phyloP scores from a whole-genome alignment of 35 echinoderm and acorn worm genomes.

The Apostichopus parvimensis region DNA sequence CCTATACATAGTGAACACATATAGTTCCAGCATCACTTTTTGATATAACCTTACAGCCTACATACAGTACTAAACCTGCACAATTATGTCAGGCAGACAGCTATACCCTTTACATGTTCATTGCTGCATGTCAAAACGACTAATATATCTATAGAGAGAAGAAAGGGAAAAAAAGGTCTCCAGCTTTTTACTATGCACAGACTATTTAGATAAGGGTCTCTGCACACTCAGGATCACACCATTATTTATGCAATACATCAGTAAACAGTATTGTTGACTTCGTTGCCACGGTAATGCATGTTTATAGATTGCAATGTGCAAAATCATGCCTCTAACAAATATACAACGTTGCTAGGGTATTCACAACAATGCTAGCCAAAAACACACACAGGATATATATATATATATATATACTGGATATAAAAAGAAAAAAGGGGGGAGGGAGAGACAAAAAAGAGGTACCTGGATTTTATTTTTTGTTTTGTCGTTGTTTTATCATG shows the following conservation, averaged over 20 bases:
- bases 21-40: too few relatives aligned
- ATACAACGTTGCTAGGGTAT: slow-evolving; percentile 41
- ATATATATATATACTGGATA: background rate
- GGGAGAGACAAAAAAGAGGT: background rate
- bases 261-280: slow-evolving; percentile 20
- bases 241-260: slow-evolving; percentile 19
- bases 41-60: too few relatives aligned
- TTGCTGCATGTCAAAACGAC: too few relatives aligned
- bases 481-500: background rate
- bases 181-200: background rate
- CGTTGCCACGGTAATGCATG: slow-evolving; percentile 29
- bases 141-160: too few relatives aligned
- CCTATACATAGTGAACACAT: too few relatives aligned
- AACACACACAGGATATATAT: background rate
- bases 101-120: too few relatives aligned
- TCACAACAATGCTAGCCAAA: slow-evolving; percentile 8
- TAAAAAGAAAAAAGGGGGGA: background rate
- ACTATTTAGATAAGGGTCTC: slow-evolving; percentile 1
- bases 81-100: too few relatives aligned
- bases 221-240: background rate
- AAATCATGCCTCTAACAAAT: slow-evolving; percentile 35
- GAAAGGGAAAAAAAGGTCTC: too few relatives aligned
- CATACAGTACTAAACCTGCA: too few relatives aligned
- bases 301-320: slow-evolving; percentile 15
- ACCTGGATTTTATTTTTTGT: background rate